Evolutionary conservation across 2,797 vertebrate species (phyloP).

Genomic region (Octomys mimax): DNA sequence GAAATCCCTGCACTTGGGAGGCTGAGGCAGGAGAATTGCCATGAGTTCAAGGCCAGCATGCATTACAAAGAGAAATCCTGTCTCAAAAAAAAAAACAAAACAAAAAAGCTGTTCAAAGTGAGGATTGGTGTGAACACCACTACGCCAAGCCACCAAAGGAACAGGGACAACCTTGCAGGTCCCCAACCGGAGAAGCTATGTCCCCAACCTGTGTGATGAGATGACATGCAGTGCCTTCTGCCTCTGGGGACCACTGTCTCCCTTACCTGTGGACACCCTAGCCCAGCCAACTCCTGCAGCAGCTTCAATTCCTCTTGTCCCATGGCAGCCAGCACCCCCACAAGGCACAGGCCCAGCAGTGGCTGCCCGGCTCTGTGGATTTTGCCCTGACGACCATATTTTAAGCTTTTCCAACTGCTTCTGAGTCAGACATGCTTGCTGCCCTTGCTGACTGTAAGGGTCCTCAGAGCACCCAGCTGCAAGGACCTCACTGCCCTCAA

Average conservation of each 20-base stretch:
- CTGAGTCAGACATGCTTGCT: not conserved
- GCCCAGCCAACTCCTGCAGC: not conserved
- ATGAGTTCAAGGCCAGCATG: not conserved
- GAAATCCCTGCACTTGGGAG: not conserved
- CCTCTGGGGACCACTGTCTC: not conserved
- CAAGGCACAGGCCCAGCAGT: not conserved
- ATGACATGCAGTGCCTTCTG: conserved; percentile 41
- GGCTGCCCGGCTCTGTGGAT: too few species aligned
- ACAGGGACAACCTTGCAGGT: conserved; percentile 12
- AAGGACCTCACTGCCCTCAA: too few species aligned
- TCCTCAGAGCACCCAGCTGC: not conserved
- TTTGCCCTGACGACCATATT: not conserved
- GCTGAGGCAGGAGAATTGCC: not conserved
- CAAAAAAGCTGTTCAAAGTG: not conserved
- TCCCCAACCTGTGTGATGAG: not conserved
- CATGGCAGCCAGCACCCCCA: not conserved
- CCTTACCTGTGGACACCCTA: not conserved
- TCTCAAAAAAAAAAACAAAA: not conserved
- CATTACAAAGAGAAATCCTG: not conserved
- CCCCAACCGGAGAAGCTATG: not conserved
- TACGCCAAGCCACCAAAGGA: not conserved
- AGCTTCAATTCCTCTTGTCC: not conserved
- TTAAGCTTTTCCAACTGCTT: not conserved
- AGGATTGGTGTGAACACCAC: not conserved
- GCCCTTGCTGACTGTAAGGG: not conserved